Evolutionary conservation across 2,888 invertebrate species (phyloP).

Genomic region (Tachina grossa): DNA sequence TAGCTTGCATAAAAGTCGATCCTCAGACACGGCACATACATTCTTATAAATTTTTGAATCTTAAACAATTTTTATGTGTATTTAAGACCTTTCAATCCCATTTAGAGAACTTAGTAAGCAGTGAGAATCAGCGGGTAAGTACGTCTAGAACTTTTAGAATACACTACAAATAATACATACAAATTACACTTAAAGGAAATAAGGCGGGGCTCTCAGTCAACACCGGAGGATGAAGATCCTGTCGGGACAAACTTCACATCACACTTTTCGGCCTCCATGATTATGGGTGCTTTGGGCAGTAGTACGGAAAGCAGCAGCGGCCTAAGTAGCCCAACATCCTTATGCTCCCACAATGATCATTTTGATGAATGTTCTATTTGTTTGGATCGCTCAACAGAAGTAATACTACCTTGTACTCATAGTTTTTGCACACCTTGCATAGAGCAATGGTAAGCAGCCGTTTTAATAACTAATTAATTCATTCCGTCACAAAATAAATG

Average conservation of each 20-base stretch:
- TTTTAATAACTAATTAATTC: background rate
- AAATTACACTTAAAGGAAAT: constrained; percentile 51
- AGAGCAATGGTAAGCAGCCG: constrained; percentile 86
- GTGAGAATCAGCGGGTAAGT: constrained; percentile 77
- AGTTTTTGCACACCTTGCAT: constrained; percentile 88
- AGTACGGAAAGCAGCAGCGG: constrained; percentile 65
- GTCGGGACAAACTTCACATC: constrained; percentile 25
- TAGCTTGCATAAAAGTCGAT: constrained; percentile 86
- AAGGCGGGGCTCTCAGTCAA: constrained; percentile 71
- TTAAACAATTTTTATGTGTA: constrained; percentile 87
- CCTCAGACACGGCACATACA: constrained; percentile 84
- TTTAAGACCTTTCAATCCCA: constrained; percentile 84
- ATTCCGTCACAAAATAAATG: background rate
- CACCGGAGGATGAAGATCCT: constrained; percentile 59
- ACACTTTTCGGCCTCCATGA: constrained; percentile 80
- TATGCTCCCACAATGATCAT: constrained; percentile 77
- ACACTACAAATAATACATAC: background rate
- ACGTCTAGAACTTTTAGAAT: background rate
- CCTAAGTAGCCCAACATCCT: constrained; percentile 73
- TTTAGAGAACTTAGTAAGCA: constrained; percentile 79
- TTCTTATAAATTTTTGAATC: constrained; percentile 85
- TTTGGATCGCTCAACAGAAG: constrained; percentile 87
- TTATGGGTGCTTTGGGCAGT: constrained; percentile 76
- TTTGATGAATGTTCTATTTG: constrained; percentile 88
- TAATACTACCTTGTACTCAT: constrained; percentile 88